Conservation (phyloP, 2,888 invertebrate genomes). For the Ametastegia equiseti region DNA sequence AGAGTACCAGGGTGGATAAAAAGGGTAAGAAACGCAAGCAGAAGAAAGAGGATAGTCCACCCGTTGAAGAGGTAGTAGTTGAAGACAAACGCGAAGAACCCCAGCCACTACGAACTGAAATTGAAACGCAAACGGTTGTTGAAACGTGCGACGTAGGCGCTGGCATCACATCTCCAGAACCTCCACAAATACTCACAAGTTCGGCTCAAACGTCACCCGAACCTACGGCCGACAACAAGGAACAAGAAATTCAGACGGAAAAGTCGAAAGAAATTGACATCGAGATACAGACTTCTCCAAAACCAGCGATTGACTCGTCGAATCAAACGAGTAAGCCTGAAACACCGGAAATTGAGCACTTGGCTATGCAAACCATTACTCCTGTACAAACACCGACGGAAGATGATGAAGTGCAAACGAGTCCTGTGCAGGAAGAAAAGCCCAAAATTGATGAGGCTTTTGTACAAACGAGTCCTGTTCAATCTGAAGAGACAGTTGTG, state of each 20-base stretch:
- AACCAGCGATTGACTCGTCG: slow-evolving; percentile 77
- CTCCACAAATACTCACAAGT: slow-evolving; percentile 55
- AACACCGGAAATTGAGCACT: slow-evolving; percentile 75
- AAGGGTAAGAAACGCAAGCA: slow-evolving; percentile 77
- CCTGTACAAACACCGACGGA: slow-evolving; percentile 71
- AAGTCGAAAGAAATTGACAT: slow-evolving; percentile 75
- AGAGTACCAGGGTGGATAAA: slow-evolving; percentile 72
- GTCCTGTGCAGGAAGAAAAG: slow-evolving; percentile 74
- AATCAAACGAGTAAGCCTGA: slow-evolving; percentile 61
- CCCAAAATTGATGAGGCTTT: slow-evolving; percentile 67
- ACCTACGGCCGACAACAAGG: slow-evolving; percentile 68
- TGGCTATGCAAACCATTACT: slow-evolving; percentile 76
- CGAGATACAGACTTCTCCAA: slow-evolving; percentile 81
- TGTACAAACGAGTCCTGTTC: slow-evolving; percentile 50
- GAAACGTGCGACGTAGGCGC: slow-evolving; percentile 63
- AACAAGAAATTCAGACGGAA: slow-evolving; percentile 78
- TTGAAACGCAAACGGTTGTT: slow-evolving; percentile 64
- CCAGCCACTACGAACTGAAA: slow-evolving; percentile 74
- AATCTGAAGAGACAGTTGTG: slow-evolving; percentile 39
- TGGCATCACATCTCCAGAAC: slow-evolving; percentile 58
- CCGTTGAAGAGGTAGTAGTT: slow-evolving; percentile 53
- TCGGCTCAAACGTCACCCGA: slow-evolving; percentile 81
- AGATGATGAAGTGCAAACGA: slow-evolving; percentile 74
- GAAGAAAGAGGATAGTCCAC: slow-evolving; percentile 70
- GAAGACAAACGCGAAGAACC: slow-evolving; percentile 72